A percentile compares a stretch with the other conserved stretches of the same genome.
phyloP scores from a whole-genome alignment of 2,888 invertebrate genomes.

The Eristalinus sepulchralis region DNA sequence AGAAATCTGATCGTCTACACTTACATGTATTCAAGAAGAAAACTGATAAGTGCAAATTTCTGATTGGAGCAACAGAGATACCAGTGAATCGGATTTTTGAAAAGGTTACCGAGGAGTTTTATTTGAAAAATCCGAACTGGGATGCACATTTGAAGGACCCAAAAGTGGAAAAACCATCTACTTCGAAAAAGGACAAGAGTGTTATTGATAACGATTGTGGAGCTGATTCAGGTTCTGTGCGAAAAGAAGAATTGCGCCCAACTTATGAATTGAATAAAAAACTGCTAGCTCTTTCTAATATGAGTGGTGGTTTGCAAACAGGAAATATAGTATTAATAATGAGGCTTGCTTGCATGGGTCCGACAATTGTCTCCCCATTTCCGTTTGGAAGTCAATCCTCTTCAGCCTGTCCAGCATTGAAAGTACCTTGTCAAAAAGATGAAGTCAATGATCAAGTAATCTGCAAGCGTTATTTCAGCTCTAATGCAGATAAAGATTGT shows the following conservation, averaged over 20 bases:
- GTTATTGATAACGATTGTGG: conserved; percentile 74
- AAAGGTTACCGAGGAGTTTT: conserved; percentile 77
- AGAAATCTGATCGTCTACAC: conserved; percentile 76
- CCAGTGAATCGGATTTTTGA: conserved; percentile 77
- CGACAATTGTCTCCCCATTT: conserved; percentile 77
- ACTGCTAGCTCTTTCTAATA: conserved; percentile 77
- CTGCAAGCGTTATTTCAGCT: conserved; percentile 77
- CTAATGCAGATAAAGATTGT: conserved; percentile 76
- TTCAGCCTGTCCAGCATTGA: conserved; percentile 6
- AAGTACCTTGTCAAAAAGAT: conserved; percentile 66
- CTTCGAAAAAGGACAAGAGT: conserved; percentile 36
- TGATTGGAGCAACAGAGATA: conserved; percentile 77
- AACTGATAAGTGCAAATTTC: conserved; percentile 79
- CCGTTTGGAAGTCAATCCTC: conserved; percentile 71
- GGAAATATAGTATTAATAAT: conserved; percentile 79
- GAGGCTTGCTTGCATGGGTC: conserved; percentile 79
- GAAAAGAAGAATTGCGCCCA: conserved; percentile 77
- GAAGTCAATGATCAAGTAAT: conserved; percentile 39
- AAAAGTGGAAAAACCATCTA: conserved; percentile 57
- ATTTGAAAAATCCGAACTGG: conserved; percentile 76
- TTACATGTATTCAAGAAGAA: conserved; percentile 79
- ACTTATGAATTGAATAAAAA: conserved; percentile 77
- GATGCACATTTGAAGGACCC: conserved; percentile 73
- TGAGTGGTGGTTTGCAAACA: conserved; percentile 76
- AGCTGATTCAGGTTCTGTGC: conserved; percentile 72